Percentiles rank a stretch among this genome's conserved stretches.
phyloP scores from a whole-genome alignment of 2,797 vertebrate genomes.

The Otolemur crassicaudatus region DNA sequence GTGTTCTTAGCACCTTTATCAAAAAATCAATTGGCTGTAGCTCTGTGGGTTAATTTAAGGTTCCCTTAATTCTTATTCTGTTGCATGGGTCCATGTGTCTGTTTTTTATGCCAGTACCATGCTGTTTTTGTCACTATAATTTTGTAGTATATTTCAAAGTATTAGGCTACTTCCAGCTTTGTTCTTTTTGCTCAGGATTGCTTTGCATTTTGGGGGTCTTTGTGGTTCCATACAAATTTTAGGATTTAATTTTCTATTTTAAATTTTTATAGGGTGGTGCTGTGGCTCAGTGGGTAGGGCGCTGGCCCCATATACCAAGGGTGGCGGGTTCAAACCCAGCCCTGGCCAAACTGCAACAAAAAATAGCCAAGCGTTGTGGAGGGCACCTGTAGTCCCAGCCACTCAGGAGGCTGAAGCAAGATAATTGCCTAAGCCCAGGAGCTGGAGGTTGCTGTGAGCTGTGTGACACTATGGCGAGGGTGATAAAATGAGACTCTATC shows the following conservation, averaged over 20 bases:
- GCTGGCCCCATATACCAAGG: too few species aligned
- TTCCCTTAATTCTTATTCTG: neutral
- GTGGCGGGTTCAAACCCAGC: too few species aligned
- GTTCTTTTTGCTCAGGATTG: neutral
- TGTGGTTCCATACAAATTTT: neutral
- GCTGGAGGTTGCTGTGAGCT: too few species aligned
- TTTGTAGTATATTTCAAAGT: neutral
- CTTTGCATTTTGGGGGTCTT: neutral
- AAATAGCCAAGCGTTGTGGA: too few species aligned
- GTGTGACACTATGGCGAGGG: too few species aligned
- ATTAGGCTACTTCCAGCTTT: neutral
- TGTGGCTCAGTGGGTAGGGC: too few species aligned
- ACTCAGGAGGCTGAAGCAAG: too few species aligned
- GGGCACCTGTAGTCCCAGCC: too few species aligned
- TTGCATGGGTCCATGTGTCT: neutral
- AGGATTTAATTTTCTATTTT: neutral
- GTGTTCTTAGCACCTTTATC: neutral
- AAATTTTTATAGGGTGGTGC: too few species aligned
- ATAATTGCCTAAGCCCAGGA: too few species aligned
- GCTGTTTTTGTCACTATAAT: neutral
- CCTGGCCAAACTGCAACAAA: too few species aligned
- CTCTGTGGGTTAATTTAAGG: neutral
- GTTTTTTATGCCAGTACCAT: neutral
- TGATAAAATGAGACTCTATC: too few species aligned
- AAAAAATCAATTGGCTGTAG: neutral